Evolutionary conservation across 2,888 invertebrate species (phyloP).

Genomic region (Epirrhoe alternata): DNA sequence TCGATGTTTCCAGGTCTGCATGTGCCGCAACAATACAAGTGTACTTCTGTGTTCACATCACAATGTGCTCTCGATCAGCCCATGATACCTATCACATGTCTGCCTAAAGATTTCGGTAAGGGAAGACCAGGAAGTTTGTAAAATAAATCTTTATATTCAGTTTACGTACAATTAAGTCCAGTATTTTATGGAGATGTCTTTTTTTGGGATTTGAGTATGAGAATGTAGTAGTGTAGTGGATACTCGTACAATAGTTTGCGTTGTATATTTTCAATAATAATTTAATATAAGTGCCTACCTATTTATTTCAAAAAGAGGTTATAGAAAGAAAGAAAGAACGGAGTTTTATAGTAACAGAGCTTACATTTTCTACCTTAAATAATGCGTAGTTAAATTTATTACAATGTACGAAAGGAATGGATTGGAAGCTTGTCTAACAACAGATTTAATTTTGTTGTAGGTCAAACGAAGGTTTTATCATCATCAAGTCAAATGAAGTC

Average conservation of each 20-base stretch:
- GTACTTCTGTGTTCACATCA: slow-evolving; percentile 41
- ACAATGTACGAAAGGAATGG: not conserved
- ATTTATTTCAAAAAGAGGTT: no score
- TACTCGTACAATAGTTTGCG: no score
- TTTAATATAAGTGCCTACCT: no score
- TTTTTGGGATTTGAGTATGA: no score
- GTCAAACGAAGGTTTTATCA: slow-evolving; percentile 30
- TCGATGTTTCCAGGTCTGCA: slow-evolving; percentile 6
- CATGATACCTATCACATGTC: slow-evolving; percentile 15
- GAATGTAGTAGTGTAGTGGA: no score
- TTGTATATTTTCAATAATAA: no score
- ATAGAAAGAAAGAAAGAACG: no score
- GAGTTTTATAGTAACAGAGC: no score
- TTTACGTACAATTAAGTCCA: no score
- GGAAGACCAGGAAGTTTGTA: not conserved
- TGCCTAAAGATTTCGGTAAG: slow-evolving; percentile 13
- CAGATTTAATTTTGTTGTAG: slow-evolving; percentile 24
- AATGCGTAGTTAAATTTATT: no score
- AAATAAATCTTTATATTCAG: not conserved
- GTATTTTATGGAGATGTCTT: no score
- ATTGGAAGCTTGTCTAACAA: not conserved
- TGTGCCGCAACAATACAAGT: slow-evolving; percentile 16
- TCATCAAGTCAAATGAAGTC: slow-evolving; percentile 42
- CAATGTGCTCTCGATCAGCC: slow-evolving; percentile 32
- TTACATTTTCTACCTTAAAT: no score